Evolutionary conservation across 2,797 vertebrate species (phyloP), one percentile per base, ranked within the genome.

Genomic region (Bradypus variegatus): DNA sequence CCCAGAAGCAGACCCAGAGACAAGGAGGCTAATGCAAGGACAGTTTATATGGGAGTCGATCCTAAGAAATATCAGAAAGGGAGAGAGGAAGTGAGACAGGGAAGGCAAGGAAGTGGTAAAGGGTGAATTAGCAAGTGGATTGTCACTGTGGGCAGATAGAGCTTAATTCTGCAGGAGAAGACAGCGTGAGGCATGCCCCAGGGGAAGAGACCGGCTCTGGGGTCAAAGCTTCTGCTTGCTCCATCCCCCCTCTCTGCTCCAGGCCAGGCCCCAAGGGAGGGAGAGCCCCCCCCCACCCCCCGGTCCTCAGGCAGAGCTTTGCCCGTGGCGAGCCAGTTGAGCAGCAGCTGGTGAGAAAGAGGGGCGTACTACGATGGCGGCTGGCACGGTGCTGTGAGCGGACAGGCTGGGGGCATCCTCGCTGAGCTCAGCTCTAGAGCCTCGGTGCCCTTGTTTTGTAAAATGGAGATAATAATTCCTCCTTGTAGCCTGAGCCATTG

Each of bases 401-500:
- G 23, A 3, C 29, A 53, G 19, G 45, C 18, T 33, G n/a, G 50
- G 1, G 41, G 41, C 25, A 0, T 1, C 16, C 3, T 29, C 1
- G 0, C 18, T 10, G 18, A 5, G 36, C 10, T 75, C 48, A 41
- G 62, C 18, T 62, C 80, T 18, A 5, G 41, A 55, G 18, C 12
- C 65, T 25, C 41, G 1, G 36, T 7, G 10, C 48, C 69, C 53
- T 33, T 2, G 0, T 38, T 31, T 64, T 48, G 33, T 50, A 27
- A 48, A 16, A 11, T 3, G 25, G 67, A 87, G 19, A 3, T 21
- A 31, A 7, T 41, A 29, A 12, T 45, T 82, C 81, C 45, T 67
- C 33, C 10, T 0, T 15, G 50, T 15, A 36, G 41, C 25, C 55
- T 0, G 5, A 1, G 25, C 70, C 1, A 0, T 27, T 41, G 62